A percentile compares a stretch with the other conserved stretches of the same genome.
Evolutionary conservation across 2,888 invertebrate species (phyloP).

Genomic region (Cosmia trapezina): DNA sequence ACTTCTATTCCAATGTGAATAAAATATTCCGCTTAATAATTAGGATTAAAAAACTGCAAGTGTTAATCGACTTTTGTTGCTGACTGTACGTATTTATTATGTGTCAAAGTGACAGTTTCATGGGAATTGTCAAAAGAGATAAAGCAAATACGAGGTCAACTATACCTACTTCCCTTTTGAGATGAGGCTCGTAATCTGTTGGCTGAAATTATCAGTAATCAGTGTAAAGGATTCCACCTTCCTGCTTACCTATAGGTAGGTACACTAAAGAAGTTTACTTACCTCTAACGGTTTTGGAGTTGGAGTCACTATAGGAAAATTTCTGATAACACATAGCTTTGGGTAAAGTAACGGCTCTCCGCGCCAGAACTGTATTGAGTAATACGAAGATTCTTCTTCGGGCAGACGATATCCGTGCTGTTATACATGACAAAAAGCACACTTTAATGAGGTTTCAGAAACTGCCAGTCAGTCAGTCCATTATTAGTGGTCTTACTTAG

Average conservation of each 20-base stretch:
- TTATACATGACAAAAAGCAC: slow-evolving; percentile 15
- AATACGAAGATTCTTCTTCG: slow-evolving; percentile 79
- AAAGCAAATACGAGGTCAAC: neutral
- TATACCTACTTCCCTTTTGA: neutral
- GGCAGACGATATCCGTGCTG: slow-evolving; percentile 87
- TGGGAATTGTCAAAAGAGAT: neutral
- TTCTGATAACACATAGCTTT: slow-evolving; percentile 77
- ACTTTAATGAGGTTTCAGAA: neutral
- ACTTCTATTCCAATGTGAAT: too few relatives aligned
- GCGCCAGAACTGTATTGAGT: slow-evolving; percentile 83
- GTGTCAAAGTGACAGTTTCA: neutral
- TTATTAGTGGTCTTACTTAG: too few relatives aligned
- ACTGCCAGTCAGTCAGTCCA: neutral
- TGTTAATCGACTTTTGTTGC: too few relatives aligned
- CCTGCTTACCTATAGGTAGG: neutral
- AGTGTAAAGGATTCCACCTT: neutral
- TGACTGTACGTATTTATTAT: neutral
- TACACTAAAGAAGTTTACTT: slow-evolving; percentile 19
- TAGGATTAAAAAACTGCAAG: too few relatives aligned
- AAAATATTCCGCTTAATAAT: too few relatives aligned
- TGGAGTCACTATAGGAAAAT: slow-evolving; percentile 82
- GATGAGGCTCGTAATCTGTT: neutral
- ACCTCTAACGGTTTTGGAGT: slow-evolving; percentile 78
- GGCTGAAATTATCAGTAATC: too few relatives aligned
- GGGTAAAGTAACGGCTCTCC: slow-evolving; percentile 86